Percentiles rank a stretch among this genome's conserved stretches.
Evolutionary conservation across 2,888 invertebrate genomes (phyloP).

Genomic region (Diadegma fenestrale): DNA sequence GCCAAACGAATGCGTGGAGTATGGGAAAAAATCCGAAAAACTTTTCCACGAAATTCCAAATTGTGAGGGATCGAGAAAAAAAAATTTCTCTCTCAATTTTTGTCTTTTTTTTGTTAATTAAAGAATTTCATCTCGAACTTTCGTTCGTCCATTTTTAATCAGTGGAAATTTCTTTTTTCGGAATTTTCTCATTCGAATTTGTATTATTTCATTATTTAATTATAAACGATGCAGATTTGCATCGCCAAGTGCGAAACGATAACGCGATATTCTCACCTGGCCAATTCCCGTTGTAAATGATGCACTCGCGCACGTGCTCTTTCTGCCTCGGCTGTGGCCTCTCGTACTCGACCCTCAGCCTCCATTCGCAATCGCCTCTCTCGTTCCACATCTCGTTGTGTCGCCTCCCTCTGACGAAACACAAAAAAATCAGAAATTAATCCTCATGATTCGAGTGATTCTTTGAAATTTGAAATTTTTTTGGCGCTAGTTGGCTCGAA

Average conservation of each 20-base stretch:
- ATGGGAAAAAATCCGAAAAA: not conserved
- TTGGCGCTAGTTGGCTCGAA: too few species aligned
- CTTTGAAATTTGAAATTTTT: too few species aligned
- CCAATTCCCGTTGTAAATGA: conserved; percentile 84
- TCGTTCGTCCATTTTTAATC: too few species aligned
- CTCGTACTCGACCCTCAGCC: conserved; percentile 84
- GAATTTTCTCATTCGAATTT: not conserved
- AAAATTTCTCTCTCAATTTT: not conserved
- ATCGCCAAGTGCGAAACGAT: not conserved
- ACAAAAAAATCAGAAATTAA: conserved; percentile 16
- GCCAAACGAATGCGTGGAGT: conserved; percentile 25
- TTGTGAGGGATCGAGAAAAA: not conserved
- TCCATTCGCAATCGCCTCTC: conserved; percentile 84
- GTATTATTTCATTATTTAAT: not conserved
- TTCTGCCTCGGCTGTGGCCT: conserved; percentile 84
- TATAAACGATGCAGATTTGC: too few species aligned
- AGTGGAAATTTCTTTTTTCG: too few species aligned
- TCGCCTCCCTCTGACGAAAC: conserved; percentile 87
- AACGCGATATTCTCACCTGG: conserved; percentile 79
- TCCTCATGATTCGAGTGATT: not conserved
- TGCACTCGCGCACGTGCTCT: conserved; percentile 83
- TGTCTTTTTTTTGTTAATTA: not conserved
- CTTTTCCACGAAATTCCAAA: not conserved
- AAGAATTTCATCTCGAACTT: not conserved
- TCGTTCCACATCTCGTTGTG: conserved; percentile 85